A percentile compares a stretch with the other conserved stretches of the same genome.
Evolutionary conservation across 1,140 invertebrate genomes (phyloP).

Genomic region (Eulimnadia texana): DNA sequence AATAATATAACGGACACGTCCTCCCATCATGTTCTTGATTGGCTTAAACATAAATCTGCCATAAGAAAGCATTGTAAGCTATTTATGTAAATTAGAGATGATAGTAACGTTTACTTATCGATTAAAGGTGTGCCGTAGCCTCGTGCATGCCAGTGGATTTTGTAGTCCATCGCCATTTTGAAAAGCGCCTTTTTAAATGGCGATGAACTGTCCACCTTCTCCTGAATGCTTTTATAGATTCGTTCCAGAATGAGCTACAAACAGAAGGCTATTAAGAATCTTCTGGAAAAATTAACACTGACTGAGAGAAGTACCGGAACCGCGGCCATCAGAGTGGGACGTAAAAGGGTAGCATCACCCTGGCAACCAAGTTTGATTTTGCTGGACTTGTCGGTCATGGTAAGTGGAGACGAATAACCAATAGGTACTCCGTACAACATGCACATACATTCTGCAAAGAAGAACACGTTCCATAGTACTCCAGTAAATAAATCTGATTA

Average conservation of each 20-base stretch:
- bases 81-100: background rate
- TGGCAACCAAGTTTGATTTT: constrained; percentile 86
- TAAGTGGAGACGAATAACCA: constrained; percentile 89
- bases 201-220: constrained; percentile 68
- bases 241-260: constrained; percentile 80
- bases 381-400: constrained; percentile 86
- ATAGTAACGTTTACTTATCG: constrained; percentile 38
- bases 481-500: background rate
- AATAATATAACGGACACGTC: constrained; percentile 68
- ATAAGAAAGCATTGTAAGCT: background rate
- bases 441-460: constrained; percentile 35
- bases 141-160: constrained; percentile 62
- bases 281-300: background rate
- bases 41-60: constrained; percentile 56
- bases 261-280: background rate
- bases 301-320: constrained; percentile 57
- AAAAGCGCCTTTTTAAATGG: constrained; percentile 62
- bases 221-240: constrained; percentile 86
- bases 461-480: no score
- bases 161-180: constrained; percentile 84
- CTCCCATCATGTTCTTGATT: constrained; percentile 69
- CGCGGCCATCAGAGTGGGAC: constrained; percentile 87
- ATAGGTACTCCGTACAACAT: constrained; percentile 63
- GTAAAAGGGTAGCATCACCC: constrained; percentile 77
- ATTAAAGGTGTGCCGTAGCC: constrained; percentile 72